Evolutionary conservation across 2,797 vertebrate species (phyloP), one percentile per base, ranked within the genome.

Genomic region (Pantherophis alleghaniensis): DNA sequence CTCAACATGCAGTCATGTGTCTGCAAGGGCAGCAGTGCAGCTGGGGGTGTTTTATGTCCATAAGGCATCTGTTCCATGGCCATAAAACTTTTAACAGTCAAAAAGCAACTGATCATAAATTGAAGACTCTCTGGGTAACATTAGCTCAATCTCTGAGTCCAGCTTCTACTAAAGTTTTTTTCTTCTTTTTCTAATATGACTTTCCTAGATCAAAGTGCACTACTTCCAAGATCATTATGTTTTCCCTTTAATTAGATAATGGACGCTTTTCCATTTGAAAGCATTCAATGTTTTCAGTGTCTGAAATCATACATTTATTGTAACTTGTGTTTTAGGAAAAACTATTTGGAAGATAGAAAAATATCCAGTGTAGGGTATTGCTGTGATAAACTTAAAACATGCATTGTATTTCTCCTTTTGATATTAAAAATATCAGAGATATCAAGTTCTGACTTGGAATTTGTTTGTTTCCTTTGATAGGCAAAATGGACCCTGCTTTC

Each of bases 401-500:
- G n/a, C 28, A 32, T 57, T 88, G 11, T 6, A 37, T 60, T 26
- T 10, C 26, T 88, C 53, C 28, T 16, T 42, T 22, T 28, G 13
- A 13, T 59, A 16, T 22, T 51, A 28, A 59, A 66, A 87, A 37
- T 53, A 83, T 24, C 2, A 4, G 26, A 16, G 51, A 11, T 87
- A 51, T 60, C 26, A 32, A 37, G 6, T 89, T 28, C 13, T 32
- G 42, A 83, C 53, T 61, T 16, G 9, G 4, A 22, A 42, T 0
- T 0, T 22, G 11, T 87, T 94, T 95, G 53, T 92, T 96, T 93
- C 94, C 94, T 96, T 47, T 9, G 90, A 28, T 96, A 98, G 97
- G 97, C 92, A 93, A 94, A 96, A 88, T 86, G 89, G 92, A 95
- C 95, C 95, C 96, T 97, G 94, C 95, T 95, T 93, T 97, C 96